These are phyloP conservation scores for Cladopsammia gracilis DNA, from an alignment of 64 coral and sea anemone species.

Conservation along the genomic window DNA sequence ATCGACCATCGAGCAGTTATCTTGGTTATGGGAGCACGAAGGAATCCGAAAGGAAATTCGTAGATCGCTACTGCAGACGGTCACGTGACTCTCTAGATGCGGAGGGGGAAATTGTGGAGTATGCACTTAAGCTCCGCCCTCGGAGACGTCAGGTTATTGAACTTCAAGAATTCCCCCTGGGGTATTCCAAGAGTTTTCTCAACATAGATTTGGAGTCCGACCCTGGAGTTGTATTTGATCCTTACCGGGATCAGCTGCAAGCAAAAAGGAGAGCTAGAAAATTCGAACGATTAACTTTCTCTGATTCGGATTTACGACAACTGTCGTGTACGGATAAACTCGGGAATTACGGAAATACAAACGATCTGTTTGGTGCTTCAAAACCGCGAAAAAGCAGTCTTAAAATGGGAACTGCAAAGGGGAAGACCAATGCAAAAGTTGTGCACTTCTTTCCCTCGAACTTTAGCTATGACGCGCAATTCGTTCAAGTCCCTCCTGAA, in stretches of 20 bases:
- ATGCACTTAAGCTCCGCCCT: constrained; percentile 1
- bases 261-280: neutral
- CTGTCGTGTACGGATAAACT: constrained; percentile 16
- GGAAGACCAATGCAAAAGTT: constrained; percentile 13
- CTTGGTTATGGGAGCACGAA: constrained; percentile 16
- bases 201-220: constrained; percentile 38
- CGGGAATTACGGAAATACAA: neutral
- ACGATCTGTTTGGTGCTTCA: neutral
- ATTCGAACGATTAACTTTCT: constrained; percentile 24
- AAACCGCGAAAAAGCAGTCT: constrained; percentile 36
- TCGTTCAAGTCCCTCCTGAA: constrained; percentile 13
- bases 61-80: constrained; percentile 34
- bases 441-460: constrained; percentile 41
- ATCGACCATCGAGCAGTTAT: neutral
- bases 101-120: constrained; percentile 5
- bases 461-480: constrained; percentile 24
- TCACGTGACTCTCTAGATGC: constrained; percentile 37
- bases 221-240: constrained; percentile 28
- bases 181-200: constrained; percentile 37
- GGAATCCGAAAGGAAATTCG: constrained; percentile 10
- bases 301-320: constrained; percentile 29
- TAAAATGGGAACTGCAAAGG: neutral
- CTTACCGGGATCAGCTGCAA: neutral
- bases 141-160: constrained; percentile 38
- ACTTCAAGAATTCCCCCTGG: constrained; percentile 39